Percentiles rank a stretch among this genome's conserved stretches.
These are phyloP conservation scores for Myanophis thanlyinensis DNA, from an alignment of 2,113 vertebrate genomes.

Conservation along the genomic window DNA sequence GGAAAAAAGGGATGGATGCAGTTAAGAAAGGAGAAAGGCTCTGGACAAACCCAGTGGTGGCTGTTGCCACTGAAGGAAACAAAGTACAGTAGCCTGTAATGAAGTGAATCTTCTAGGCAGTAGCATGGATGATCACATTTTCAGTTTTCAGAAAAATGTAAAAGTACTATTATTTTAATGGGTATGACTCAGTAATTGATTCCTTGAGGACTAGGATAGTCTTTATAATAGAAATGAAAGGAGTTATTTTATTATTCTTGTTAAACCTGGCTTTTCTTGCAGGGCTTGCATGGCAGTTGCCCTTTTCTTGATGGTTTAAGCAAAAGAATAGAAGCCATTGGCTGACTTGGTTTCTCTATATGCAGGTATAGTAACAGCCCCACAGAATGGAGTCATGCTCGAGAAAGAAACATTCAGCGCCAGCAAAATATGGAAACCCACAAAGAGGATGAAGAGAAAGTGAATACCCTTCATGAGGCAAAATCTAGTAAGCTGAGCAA, in stretches of 20 bases:
- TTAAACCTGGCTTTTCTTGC: background rate
- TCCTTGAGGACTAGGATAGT: background rate
- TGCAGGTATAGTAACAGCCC: conserved; percentile 62
- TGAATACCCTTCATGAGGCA: conserved; percentile 62
- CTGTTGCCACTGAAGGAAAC: background rate
- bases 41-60: background rate
- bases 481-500: conserved; percentile 66
- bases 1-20: background rate
- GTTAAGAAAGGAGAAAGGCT: background rate
- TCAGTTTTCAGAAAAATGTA: background rate
- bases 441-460: conserved; percentile 63
- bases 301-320: background rate
- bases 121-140: background rate
- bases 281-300: background rate
- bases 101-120: background rate
- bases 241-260: background rate
- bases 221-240: background rate
- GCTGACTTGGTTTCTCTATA: conserved; percentile 22
- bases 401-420: conserved; percentile 35
- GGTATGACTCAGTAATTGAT: background rate
- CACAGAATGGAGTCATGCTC: conserved; percentile 51
- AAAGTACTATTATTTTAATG: background rate
- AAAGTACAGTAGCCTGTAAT: background rate
- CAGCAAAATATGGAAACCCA: conserved; percentile 63
- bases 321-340: background rate